A percentile compares a stretch with the other conserved stretches of the same genome.
phyloP scores from a whole-genome alignment of 2,888 invertebrate species.

The Mactromeris polynyma region DNA sequence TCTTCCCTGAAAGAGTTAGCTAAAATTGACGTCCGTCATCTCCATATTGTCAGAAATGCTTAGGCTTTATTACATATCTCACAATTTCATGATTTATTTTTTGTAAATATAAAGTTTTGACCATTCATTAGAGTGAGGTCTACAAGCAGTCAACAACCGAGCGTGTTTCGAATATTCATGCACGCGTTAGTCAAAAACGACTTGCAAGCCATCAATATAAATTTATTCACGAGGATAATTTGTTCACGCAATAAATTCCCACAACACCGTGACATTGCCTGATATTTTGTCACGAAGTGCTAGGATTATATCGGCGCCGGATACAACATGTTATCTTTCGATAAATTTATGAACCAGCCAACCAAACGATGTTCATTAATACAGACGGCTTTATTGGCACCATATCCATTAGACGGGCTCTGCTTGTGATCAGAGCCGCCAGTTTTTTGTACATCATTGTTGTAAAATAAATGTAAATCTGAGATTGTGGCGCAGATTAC shows the following conservation, averaged over 20 bases:
- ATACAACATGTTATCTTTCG: background rate
- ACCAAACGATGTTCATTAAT: background rate
- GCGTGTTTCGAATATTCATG: too few relatives aligned
- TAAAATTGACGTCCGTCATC: too few relatives aligned
- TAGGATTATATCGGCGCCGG: background rate
- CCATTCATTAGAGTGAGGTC: too few relatives aligned
- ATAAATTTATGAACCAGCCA: slow-evolving; percentile 8
- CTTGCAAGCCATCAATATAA: too few relatives aligned
- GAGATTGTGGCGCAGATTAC: background rate
- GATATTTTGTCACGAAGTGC: background rate
- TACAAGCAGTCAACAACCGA: too few relatives aligned
- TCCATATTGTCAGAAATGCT: too few relatives aligned
- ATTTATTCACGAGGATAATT: background rate
- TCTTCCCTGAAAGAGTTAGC: too few relatives aligned
- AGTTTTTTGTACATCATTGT: background rate
- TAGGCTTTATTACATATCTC: too few relatives aligned
- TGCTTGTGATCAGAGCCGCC: background rate
- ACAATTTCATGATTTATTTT: too few relatives aligned
- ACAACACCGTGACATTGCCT: background rate
- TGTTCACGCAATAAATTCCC: background rate
- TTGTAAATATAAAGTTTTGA: too few relatives aligned
- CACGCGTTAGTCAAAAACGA: too few relatives aligned
- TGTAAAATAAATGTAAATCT: slow-evolving; percentile 1
- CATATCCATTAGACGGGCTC: background rate
- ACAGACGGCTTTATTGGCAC: background rate